phyloP scores from a whole-genome alignment of 1,140 invertebrate genomes.

The Conopomorpha cramerella region DNA sequence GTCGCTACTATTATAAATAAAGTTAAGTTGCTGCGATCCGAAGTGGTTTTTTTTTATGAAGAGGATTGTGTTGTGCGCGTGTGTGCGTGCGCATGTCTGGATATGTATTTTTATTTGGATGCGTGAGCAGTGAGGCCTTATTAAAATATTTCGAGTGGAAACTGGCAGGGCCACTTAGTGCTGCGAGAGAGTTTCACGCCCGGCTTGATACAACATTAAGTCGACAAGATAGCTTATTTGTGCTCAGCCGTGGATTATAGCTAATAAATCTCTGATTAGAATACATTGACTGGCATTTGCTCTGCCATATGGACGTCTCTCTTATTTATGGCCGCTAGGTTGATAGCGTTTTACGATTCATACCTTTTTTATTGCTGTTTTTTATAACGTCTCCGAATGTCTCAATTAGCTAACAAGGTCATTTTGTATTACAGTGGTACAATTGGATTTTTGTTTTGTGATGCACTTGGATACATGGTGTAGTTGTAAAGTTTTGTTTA shows the following conservation, averaged over 20 bases:
- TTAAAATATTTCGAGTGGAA: conserved; percentile 61
- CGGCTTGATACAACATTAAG: conserved; percentile 56
- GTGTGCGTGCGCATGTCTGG: conserved; percentile 28
- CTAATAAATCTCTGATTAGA: conserved; percentile 60
- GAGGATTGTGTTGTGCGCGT: conserved; percentile 16
- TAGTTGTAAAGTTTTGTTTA: too few species aligned
- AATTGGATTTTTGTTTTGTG: too few species aligned
- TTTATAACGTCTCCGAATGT: too few species aligned
- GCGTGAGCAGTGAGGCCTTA: conserved; percentile 56
- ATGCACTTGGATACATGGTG: too few species aligned
- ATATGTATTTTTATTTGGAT: conserved; percentile 55
- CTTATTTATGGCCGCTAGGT: conserved; percentile 43
- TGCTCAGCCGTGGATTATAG: conserved; percentile 55
- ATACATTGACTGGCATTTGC: conserved; percentile 55
- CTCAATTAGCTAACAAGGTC: too few species aligned
- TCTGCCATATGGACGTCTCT: conserved; percentile 30
- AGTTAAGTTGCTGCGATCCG: conserved; percentile 24
- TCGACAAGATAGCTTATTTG: conserved; percentile 60
- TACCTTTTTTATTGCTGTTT: too few species aligned
- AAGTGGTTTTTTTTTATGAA: conserved; percentile 25
- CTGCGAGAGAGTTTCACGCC: conserved; percentile 58
- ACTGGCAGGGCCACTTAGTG: conserved; percentile 60
- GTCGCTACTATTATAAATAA: conserved; percentile 58
- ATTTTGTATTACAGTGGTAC: too few species aligned
- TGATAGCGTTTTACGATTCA: too few species aligned